phyloP scores from a whole-genome alignment of 2,113 vertebrate species.

The Brachyhypopomus gauderio region DNA sequence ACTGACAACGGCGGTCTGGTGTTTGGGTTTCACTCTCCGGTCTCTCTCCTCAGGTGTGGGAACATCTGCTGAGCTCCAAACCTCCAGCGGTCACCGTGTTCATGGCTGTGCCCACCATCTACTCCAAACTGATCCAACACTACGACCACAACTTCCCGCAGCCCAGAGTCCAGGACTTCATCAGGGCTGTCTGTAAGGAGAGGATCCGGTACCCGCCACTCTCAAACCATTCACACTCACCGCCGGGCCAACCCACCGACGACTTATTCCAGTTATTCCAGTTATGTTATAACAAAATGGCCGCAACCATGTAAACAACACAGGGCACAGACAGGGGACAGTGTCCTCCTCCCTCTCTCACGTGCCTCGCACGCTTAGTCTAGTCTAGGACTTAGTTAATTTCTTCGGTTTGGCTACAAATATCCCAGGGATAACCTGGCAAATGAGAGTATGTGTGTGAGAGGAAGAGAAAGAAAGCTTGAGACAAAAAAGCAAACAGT shows the following conservation, averaged over 20 bases:
- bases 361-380: slow-evolving; percentile 37
- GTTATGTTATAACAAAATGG: too few species aligned
- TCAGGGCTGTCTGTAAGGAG: slow-evolving; percentile 84
- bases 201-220: slow-evolving; percentile 80
- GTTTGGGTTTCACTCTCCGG: background rate
- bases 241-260: slow-evolving; percentile 21
- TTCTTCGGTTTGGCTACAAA: too few species aligned
- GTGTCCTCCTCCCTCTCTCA: background rate
- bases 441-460: too few species aligned
- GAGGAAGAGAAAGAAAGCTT: too few species aligned
- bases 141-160: slow-evolving; percentile 82
- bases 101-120: slow-evolving; percentile 96
- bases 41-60: slow-evolving; percentile 86
- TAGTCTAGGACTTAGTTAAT: too few species aligned
- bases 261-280: too few species aligned
- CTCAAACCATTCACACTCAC: background rate
- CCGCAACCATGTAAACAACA: too few species aligned
- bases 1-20: too few species aligned
- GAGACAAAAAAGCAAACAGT: too few species aligned
- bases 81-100: slow-evolving; percentile 82
- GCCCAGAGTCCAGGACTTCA: slow-evolving; percentile 82
- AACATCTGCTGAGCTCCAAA: slow-evolving; percentile 73
- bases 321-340: too few species aligned
- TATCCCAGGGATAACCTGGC: too few species aligned
- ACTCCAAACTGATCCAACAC: slow-evolving; percentile 85